A percentile compares a stretch with the other conserved stretches of the same genome.
These are phyloP conservation scores for Platyrinchus mystaceus DNA, from an alignment of 2,797 vertebrate genomes.

Conservation along the genomic window DNA sequence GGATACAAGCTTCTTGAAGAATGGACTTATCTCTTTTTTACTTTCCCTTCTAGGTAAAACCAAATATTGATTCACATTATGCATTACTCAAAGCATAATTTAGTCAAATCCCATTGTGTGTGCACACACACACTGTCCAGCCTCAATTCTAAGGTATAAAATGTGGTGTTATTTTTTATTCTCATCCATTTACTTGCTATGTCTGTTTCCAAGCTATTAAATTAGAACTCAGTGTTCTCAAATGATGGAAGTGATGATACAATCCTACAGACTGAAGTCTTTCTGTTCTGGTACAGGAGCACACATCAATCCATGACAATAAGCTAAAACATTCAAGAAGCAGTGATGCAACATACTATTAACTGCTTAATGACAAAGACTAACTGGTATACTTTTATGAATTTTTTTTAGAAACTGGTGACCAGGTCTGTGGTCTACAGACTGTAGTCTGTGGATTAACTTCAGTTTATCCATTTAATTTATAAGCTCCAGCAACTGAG, in stretches of 20 bases:
- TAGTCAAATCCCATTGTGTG: background rate
- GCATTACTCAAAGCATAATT: background rate
- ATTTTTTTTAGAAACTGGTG: background rate
- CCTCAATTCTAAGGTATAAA: background rate
- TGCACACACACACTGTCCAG: background rate
- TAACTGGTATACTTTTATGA: background rate
- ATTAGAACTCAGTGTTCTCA: background rate
- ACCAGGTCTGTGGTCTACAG: background rate
- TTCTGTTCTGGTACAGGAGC: background rate
- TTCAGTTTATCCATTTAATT: background rate
- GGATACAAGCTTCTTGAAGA: background rate
- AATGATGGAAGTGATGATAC: background rate
- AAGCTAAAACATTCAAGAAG: background rate
- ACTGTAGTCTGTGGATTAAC: background rate
- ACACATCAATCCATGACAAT: background rate
- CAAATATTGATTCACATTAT: background rate
- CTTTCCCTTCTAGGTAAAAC: background rate
- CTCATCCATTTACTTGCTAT: background rate
- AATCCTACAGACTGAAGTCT: background rate
- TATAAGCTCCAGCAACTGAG: background rate
- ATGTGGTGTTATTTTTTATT: background rate
- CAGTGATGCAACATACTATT: background rate
- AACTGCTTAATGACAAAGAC: background rate
- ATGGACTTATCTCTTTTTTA: background rate
- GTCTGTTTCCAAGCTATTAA: background rate